Base-by-base conservation (phyloP, 2,888 invertebrate species). In the Biston betularia region DNA sequence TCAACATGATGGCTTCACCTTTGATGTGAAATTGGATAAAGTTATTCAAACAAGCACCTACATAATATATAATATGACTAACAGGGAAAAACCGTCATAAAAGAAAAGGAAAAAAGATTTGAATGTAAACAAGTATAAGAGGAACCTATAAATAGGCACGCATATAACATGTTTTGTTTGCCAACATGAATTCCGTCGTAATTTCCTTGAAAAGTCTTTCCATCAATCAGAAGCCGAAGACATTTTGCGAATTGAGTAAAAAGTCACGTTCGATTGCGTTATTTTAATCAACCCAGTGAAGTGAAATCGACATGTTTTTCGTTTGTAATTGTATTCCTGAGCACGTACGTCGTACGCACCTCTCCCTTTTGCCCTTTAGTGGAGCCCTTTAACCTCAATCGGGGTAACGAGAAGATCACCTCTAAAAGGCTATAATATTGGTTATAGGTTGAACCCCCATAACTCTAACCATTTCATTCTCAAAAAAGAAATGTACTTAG, bases 191-290 rank as follows among this genome's bases (percentile, higher is more conserved):
- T 53, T 12, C 53, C 24, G 1, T 15, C 42, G 1, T 33, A 4
- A 44, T 15, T 38, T 44, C 33, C 24, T 6, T 12, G 42, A 54
- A 24, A 53, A 53, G 38, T 53, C 14, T n/a, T 33, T 11, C 9
- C n/a, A 7, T 33, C 45, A 10, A 14, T 15, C 24, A 33, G 34
- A 55, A 45, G 24, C 6, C 24, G 24, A 24, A 38, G 33, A 42
- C n/a, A 58, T 33, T 4, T 46, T 9, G 14, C 6, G 49, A 40
- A 50, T 58, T 49, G 49, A 49, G 49, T 58, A 49, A 42, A 58
- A 57, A 58, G 58, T 49, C 58, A 58, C 58, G 58, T 58, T 58
- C 58, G 10, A 49, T 40, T 12, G 58, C 33, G 49, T 49, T 49
- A 58, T 49, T 50, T 58, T 42, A 49, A 58, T 58, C 58, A 58